A percentile compares a stretch with the other conserved stretches of the same genome.
These are phyloP conservation scores for Halictus rubicundus DNA, from an alignment of 1,140 invertebrate species.

Conservation along the genomic window DNA sequence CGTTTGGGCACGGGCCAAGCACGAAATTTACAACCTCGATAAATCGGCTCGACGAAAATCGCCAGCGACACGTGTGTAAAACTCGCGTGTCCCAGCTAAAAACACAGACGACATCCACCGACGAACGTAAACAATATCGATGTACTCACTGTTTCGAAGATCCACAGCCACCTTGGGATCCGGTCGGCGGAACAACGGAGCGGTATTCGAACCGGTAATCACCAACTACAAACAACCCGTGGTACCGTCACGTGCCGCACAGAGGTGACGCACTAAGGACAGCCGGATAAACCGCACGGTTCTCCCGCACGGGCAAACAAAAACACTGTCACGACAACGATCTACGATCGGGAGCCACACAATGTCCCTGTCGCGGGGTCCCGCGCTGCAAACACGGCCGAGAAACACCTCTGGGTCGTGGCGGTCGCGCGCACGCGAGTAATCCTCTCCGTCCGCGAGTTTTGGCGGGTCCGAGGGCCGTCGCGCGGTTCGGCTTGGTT, in stretches of 20 bases:
- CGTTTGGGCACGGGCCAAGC: constrained; percentile 55
- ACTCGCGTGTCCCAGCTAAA: neutral
- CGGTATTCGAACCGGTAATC: neutral
- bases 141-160: constrained; percentile 27
- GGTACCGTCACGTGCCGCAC: constrained; percentile 42
- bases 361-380: constrained; percentile 20
- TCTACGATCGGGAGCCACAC: neutral
- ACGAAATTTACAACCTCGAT: constrained; percentile 53
- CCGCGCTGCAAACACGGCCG: constrained; percentile 11
- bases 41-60: constrained; percentile 13
- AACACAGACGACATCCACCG: neutral
- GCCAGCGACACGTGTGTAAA: constrained; percentile 1
- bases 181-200: neutral
- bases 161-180: too few relatives aligned
- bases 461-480: constrained; percentile 10
- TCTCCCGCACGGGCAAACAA: constrained; percentile 32
- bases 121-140: neutral
- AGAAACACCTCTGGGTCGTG: too few relatives aligned
- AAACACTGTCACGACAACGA: constrained; percentile 4
- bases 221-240: constrained; percentile 27
- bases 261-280: constrained; percentile 23
- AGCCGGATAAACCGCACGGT: neutral
- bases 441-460: neutral
- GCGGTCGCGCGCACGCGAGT: too few relatives aligned
- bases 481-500: too few relatives aligned